Conservation (phyloP, 2,113 vertebrate species). For the Naja naja region DNA sequence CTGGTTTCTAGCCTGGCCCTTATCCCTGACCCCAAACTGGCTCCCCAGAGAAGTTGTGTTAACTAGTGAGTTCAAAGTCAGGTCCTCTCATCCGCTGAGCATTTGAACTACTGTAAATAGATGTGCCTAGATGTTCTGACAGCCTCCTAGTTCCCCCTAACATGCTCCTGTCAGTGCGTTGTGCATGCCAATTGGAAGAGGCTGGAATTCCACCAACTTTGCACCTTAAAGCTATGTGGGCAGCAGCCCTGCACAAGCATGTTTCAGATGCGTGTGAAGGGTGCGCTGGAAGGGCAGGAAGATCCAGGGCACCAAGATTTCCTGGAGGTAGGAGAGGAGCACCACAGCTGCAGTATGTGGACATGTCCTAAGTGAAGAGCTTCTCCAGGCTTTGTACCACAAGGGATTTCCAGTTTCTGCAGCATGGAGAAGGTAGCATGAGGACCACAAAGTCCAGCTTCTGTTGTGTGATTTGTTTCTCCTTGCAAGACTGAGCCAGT, state of each 20-base stretch:
- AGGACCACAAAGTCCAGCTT: neutral
- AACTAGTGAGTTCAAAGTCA: constrained; percentile 9
- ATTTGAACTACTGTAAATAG: neutral
- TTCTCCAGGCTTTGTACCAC: neutral
- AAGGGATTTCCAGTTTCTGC: neutral
- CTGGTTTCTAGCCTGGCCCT: neutral
- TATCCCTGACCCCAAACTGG: neutral
- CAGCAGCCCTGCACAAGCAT: neutral
- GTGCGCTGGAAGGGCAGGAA: neutral
- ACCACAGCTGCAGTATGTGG: neutral
- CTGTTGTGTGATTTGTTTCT: neutral
- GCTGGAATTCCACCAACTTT: neutral
- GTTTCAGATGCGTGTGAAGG: neutral
- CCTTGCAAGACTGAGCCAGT: neutral
- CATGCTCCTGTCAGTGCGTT: no score
- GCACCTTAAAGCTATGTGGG: neutral
- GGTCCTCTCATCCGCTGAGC: neutral
- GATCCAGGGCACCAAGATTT: neutral
- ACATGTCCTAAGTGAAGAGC: neutral
- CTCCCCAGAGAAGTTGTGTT: neutral
- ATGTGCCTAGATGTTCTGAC: neutral
- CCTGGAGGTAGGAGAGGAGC: neutral
- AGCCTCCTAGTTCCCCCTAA: no score
- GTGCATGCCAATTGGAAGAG: no score
- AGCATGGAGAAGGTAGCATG: neutral